Conservation (phyloP, 2,888 invertebrate genomes). For the Meganola albula region DNA sequence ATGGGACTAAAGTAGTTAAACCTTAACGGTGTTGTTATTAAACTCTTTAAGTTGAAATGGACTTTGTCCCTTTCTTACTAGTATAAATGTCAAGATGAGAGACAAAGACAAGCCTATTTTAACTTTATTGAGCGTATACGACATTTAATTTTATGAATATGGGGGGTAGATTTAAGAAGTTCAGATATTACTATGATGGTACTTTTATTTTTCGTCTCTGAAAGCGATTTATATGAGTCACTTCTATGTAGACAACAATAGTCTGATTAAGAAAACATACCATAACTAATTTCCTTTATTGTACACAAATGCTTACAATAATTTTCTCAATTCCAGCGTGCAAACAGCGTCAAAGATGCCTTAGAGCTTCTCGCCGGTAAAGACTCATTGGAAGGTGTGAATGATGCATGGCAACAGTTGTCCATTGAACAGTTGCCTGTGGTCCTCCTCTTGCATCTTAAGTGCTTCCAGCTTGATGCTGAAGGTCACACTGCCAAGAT, state of each 20-base stretch:
- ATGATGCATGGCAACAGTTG: slow-evolving; percentile 93
- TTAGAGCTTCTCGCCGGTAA: slow-evolving; percentile 90
- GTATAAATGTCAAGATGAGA: no score
- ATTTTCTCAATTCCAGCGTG: slow-evolving; percentile 77
- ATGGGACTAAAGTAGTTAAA: no score
- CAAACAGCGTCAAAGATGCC: slow-evolving; percentile 90
- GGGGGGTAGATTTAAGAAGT: neutral
- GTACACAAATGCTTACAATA: neutral
- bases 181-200: slow-evolving; percentile 32
- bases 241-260: slow-evolving; percentile 33
- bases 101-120: neutral
- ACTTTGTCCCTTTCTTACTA: no score
- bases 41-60: no score
- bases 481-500: slow-evolving; percentile 95
- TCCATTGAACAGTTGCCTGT: slow-evolving; percentile 93
- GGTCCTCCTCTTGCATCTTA: slow-evolving; percentile 93
- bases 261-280: slow-evolving; percentile 33
- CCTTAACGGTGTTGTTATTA: no score
- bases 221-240: slow-evolving; percentile 24
- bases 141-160: no score
- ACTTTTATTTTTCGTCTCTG: slow-evolving; percentile 50
- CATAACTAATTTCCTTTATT: neutral
- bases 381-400: slow-evolving; percentile 92
- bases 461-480: slow-evolving; percentile 93
- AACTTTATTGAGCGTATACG: neutral